Evolutionary conservation across 2,888 invertebrate species (phyloP).

Genomic region (Aradus depressus): DNA sequence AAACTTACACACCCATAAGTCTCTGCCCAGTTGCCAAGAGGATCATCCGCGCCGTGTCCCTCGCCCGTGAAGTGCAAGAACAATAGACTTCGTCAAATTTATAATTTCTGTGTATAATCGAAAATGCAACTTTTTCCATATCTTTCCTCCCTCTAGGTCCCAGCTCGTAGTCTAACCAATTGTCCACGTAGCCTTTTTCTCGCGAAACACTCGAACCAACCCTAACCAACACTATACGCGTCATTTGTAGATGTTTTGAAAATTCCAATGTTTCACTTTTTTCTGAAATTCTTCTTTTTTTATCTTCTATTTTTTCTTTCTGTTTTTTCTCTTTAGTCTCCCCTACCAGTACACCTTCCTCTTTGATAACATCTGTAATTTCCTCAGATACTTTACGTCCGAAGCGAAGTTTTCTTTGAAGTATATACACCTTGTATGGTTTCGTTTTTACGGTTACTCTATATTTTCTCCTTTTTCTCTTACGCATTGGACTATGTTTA

Average conservation of each 20-base stretch:
- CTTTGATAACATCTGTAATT: constrained; percentile 1
- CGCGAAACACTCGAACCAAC: neutral
- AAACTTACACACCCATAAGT: neutral
- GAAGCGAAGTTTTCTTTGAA: too few relatives aligned
- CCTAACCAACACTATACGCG: constrained; percentile 1
- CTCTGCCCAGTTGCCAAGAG: neutral
- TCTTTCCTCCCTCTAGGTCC: neutral
- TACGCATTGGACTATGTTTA: too few relatives aligned
- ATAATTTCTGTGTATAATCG: neutral
- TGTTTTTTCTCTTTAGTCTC: neutral
- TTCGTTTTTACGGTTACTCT: too few relatives aligned
- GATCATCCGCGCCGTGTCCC: neutral
- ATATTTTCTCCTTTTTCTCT: too few relatives aligned
- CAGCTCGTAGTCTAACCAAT: neutral
- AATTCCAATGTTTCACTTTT: neutral
- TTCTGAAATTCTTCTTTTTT: neutral
- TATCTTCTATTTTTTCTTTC: neutral
- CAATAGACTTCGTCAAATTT: constrained; percentile 1
- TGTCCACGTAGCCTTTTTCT: constrained; percentile 1
- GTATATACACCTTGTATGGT: too few relatives aligned
- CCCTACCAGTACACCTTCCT: neutral
- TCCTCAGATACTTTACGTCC: too few relatives aligned
- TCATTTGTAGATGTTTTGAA: too few relatives aligned
- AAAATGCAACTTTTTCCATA: neutral
- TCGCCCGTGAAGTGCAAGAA: neutral